A percentile compares a stretch with the other conserved stretches of the same genome.
These are phyloP conservation scores for Nematolebias whitei DNA, from an alignment of 2,113 vertebrate species.

Conservation along the genomic window DNA sequence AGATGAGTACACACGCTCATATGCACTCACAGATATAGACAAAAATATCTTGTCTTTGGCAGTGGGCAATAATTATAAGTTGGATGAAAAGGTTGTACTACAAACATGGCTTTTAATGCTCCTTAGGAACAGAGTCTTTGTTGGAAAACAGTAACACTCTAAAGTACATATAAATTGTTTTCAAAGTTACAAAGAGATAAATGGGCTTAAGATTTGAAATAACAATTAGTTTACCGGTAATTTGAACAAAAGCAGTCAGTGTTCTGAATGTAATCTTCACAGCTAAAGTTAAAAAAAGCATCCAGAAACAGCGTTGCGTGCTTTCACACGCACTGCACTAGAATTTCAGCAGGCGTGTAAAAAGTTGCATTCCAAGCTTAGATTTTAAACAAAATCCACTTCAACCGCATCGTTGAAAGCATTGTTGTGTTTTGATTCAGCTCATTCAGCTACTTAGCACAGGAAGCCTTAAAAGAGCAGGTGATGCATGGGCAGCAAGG, in stretches of 20 bases:
- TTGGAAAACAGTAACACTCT: no score
- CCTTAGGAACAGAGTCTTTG: no score
- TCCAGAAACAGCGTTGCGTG: not conserved
- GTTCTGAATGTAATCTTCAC: not conserved
- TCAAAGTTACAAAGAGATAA: no score
- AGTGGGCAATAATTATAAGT: no score
- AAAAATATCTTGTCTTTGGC: no score
- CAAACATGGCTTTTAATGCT: no score
- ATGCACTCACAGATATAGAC: no score
- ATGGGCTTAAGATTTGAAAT: not conserved
- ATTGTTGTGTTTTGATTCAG: conserved; percentile 23
- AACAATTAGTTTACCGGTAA: not conserved
- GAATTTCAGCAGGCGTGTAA: not conserved
- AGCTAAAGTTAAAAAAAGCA: not conserved
- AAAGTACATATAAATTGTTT: no score
- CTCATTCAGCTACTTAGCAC: conserved; percentile 5
- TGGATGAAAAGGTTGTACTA: no score
- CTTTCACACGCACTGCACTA: not conserved
- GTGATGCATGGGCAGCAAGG: conserved; percentile 7
- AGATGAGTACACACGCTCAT: no score
- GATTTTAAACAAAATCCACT: not conserved
- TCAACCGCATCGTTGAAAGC: not conserved
- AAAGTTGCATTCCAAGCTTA: conserved; percentile 1
- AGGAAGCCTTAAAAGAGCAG: conserved; percentile 11
- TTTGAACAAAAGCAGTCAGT: not conserved